These are phyloP conservation scores for Macropis europaea DNA, from an alignment of 2,888 invertebrate species.

Conservation along the genomic window DNA sequence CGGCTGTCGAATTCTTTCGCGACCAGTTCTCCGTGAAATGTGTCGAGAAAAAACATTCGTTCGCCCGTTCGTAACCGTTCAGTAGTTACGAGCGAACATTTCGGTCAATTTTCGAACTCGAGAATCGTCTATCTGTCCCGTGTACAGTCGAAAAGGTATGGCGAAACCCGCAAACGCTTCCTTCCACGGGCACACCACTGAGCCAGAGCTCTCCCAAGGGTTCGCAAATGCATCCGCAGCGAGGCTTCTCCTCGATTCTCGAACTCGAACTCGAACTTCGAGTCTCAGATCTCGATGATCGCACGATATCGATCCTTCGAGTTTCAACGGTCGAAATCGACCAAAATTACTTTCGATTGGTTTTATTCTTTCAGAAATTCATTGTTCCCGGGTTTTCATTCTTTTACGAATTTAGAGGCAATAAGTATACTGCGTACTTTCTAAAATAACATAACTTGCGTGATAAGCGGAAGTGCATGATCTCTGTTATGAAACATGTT, in stretches of 20 bases:
- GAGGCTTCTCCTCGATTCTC: conserved; percentile 37
- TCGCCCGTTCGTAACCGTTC: conserved; percentile 51
- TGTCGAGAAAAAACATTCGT: conserved; percentile 73
- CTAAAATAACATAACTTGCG: not conserved
- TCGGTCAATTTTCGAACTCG: conserved; percentile 3
- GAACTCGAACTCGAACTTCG: conserved; percentile 34
- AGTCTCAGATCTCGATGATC: conserved; percentile 30
- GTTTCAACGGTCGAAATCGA: not conserved
- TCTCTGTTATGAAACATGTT: not conserved
- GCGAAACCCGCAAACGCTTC: conserved; percentile 14
- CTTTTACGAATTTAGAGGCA: too few relatives aligned
- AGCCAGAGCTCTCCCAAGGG: conserved; percentile 37
- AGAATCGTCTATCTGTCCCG: conserved; percentile 20
- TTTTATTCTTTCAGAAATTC: not conserved
- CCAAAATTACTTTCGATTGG: not conserved
- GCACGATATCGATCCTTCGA: not conserved
- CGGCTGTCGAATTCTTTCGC: conserved; percentile 66
- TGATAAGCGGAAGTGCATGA: not conserved
- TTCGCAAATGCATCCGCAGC: conserved; percentile 38
- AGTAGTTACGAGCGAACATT: conserved; percentile 49
- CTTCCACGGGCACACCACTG: conserved; percentile 41
- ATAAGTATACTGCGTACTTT: not conserved
- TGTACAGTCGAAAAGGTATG: conserved; percentile 5
- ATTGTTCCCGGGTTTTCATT: not conserved
- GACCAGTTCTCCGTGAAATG: conserved; percentile 56